Evolutionary conservation across 2,113 vertebrate species (phyloP).

Genomic region (Scatophagus argus): DNA sequence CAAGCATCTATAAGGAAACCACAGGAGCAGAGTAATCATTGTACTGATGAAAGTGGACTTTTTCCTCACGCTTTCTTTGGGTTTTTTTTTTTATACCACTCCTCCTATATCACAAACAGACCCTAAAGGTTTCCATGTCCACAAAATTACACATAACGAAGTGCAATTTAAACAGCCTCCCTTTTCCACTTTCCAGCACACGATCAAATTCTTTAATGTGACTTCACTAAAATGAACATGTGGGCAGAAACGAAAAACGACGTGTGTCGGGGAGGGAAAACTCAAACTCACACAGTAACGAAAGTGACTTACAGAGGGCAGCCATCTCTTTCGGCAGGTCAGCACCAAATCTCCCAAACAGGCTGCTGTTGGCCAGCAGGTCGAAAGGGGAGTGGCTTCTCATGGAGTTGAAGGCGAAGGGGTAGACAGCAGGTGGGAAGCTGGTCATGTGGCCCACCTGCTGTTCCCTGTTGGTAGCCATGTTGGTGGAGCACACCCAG

Average conservation of each 20-base stretch:
- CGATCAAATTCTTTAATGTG: slow-evolving; percentile 51
- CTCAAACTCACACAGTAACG: slow-evolving; percentile 34
- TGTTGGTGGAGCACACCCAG: slow-evolving; percentile 74
- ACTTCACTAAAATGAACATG: slow-evolving; percentile 47
- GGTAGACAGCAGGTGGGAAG: slow-evolving; percentile 91
- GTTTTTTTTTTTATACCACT: slow-evolving; percentile 24
- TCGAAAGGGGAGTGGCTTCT: slow-evolving; percentile 92
- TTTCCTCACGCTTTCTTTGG: slow-evolving; percentile 48
- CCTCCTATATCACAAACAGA: slow-evolving; percentile 67
- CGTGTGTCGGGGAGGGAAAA: slow-evolving; percentile 24
- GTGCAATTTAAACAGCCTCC: slow-evolving; percentile 61
- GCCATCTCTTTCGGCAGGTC: slow-evolving; percentile 97
- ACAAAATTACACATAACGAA: slow-evolving; percentile 77
- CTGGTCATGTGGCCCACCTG: slow-evolving; percentile 90
- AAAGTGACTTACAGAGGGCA: slow-evolving; percentile 90
- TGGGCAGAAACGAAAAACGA: slow-evolving; percentile 45
- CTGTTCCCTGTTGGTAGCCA: slow-evolving; percentile 93
- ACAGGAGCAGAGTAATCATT: slow-evolving; percentile 66
- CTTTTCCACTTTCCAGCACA: slow-evolving; percentile 57
- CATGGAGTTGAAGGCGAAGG: slow-evolving; percentile 91
- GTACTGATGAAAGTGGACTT: slow-evolving; percentile 64
- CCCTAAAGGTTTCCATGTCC: slow-evolving; percentile 68
- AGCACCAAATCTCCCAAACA: slow-evolving; percentile 90
- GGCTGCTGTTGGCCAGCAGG: slow-evolving; percentile 89
- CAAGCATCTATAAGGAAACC: slow-evolving; percentile 73